These are phyloP conservation scores for Drosophila ambigua DNA, from an alignment of 1,140 invertebrate genomes.

Conservation along the genomic window DNA sequence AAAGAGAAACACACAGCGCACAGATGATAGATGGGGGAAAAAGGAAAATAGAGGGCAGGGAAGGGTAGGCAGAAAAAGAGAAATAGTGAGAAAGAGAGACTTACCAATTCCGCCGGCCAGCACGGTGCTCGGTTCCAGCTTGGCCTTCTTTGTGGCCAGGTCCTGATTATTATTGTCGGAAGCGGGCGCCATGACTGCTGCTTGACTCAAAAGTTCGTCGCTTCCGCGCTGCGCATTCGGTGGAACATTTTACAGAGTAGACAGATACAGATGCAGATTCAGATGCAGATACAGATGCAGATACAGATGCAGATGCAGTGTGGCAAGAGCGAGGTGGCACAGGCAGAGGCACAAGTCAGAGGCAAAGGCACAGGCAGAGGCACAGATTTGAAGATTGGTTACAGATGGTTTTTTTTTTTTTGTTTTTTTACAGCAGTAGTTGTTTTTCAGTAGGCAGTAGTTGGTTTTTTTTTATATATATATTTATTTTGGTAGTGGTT, in stretches of 20 bases:
- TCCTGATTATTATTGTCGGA: constrained; percentile 96
- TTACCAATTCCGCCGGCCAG: constrained; percentile 83
- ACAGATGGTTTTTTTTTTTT: constrained; percentile 56
- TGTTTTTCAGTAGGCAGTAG: constrained; percentile 26
- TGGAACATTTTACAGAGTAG: constrained; percentile 30
- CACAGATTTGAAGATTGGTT: constrained; percentile 76
- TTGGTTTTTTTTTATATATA: constrained; percentile 25
- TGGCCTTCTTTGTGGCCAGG: constrained; percentile 96
- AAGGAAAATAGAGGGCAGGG: constrained; percentile 5
- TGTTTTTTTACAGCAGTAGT: constrained; percentile 58
- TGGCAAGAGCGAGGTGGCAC: constrained; percentile 12
- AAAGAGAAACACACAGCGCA: constrained; percentile 13
- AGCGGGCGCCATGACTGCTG: constrained; percentile 96
- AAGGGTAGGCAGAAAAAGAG: neutral
- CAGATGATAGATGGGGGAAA: constrained; percentile 1
- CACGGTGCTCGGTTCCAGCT: constrained; percentile 83
- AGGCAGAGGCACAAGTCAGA: constrained; percentile 42
- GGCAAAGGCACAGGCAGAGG: constrained; percentile 45
- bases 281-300: constrained; percentile 13
- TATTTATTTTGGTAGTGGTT: constrained; percentile 57
- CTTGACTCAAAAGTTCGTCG: constrained; percentile 96
- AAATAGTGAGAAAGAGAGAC: constrained; percentile 37
- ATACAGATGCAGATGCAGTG: constrained; percentile 47
- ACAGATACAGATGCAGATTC: constrained; percentile 12
- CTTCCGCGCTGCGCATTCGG: constrained; percentile 91